Conservation (phyloP, 2,797 vertebrate species). For the Tadarida brasiliensis region DNA sequence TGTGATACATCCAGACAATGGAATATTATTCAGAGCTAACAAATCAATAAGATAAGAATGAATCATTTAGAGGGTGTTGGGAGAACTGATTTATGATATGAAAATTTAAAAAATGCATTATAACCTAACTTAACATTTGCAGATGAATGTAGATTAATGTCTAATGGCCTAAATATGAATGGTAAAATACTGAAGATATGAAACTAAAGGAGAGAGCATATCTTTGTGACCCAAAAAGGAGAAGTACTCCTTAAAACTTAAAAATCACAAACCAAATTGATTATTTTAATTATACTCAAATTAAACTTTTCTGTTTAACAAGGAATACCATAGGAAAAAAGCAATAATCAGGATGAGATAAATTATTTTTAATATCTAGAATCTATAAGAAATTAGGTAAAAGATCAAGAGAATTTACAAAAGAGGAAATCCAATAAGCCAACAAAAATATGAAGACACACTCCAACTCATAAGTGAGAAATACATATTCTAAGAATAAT, state of each 20-base stretch:
- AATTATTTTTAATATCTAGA: background rate
- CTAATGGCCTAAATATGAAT: background rate
- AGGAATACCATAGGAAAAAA: background rate
- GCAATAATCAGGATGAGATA: background rate
- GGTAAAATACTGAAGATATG: background rate
- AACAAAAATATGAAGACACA: background rate
- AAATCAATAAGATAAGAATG: background rate
- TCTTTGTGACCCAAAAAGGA: background rate
- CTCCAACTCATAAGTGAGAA: background rate
- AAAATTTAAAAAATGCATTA: background rate
- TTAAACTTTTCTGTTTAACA: background rate
- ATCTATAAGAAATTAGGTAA: background rate
- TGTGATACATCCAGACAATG: background rate
- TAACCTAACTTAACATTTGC: background rate
- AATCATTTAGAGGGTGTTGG: background rate
- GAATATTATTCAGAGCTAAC: background rate
- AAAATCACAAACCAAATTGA: background rate
- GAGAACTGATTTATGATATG: background rate
- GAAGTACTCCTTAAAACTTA: background rate
- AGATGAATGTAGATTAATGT: background rate
- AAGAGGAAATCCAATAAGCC: background rate
- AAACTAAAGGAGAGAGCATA: background rate
- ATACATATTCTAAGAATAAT: background rate
- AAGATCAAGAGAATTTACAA: background rate
- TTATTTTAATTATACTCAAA: background rate